Evolutionary conservation across 2,113 vertebrate genomes (phyloP).

Genomic region (Peucedramus taeniatus): DNA sequence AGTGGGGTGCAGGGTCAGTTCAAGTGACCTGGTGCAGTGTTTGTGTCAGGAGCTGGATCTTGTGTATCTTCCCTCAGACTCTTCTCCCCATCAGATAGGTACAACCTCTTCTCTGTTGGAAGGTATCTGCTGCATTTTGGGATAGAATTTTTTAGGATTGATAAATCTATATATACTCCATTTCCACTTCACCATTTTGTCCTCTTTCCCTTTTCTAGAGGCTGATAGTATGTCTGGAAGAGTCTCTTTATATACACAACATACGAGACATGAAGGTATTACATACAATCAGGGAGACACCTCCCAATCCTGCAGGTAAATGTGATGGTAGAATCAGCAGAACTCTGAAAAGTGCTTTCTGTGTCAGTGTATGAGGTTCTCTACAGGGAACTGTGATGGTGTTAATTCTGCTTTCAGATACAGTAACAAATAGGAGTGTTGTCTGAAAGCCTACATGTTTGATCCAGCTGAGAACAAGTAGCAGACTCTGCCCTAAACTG

Average conservation of each 20-base stretch:
- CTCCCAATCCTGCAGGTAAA: slow-evolving; percentile 92
- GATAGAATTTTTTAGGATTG: background rate
- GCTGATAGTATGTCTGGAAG: slow-evolving; percentile 97
- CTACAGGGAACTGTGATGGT: background rate
- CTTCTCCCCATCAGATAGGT: background rate
- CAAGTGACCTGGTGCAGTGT: background rate
- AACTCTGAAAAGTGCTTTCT: background rate
- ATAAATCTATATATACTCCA: background rate
- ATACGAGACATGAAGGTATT: slow-evolving; percentile 99
- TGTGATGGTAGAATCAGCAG: background rate
- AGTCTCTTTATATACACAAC: slow-evolving; percentile 98
- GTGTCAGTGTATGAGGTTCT: rapidly evolving
- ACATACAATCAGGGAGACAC: slow-evolving; percentile 98
- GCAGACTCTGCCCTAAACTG: background rate
- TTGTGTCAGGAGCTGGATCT: background rate
- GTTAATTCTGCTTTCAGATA: background rate
- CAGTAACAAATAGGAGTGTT: background rate
- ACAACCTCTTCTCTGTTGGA: background rate
- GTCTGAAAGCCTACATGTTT: background rate
- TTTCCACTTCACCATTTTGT: background rate
- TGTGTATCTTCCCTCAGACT: background rate
- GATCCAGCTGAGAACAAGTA: background rate
- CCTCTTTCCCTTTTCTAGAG: slow-evolving; percentile 71
- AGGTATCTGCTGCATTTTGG: background rate
- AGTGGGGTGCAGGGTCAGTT: background rate